Conservation (phyloP, 1,140 invertebrate genomes). For the Lordiphosa mommai region DNA sequence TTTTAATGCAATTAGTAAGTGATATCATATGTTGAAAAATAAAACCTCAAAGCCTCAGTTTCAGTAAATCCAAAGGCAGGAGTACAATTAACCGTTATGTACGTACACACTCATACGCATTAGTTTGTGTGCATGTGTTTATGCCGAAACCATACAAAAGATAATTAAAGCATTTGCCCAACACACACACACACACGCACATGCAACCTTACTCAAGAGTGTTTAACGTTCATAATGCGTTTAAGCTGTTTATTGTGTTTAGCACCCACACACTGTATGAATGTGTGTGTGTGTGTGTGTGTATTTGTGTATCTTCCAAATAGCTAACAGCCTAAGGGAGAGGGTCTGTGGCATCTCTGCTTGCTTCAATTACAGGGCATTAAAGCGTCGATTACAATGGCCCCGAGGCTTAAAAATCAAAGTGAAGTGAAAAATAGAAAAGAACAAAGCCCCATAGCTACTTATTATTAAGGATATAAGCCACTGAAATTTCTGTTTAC, state of each 20-base stretch:
- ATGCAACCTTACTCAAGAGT: constrained; percentile 12
- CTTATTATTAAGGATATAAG: neutral
- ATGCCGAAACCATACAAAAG: constrained; percentile 10
- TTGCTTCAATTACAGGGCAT: constrained; percentile 36
- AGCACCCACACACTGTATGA: constrained; percentile 4
- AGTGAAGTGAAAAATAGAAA: neutral
- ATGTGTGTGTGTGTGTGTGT: neutral
- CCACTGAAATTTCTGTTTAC: constrained; percentile 12
- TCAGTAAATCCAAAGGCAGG: no score
- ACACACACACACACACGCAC: neutral
- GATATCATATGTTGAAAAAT: no score
- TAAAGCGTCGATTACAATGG: constrained; percentile 38
- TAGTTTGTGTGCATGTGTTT: constrained; percentile 16
- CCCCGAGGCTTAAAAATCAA: constrained; percentile 5
- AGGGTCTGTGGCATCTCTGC: neutral
- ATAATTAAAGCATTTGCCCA: constrained; percentile 37
- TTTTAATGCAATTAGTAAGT: no score
- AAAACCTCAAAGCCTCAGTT: no score
- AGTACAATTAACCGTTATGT: no score
- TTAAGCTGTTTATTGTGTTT: constrained; percentile 69
- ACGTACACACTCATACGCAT: neutral
- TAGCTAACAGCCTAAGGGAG: constrained; percentile 35
- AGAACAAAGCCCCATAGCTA: constrained; percentile 9
- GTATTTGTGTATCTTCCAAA: constrained; percentile 45
- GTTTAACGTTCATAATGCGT: constrained; percentile 44